Evolutionary conservation across 2,113 vertebrate genomes (phyloP).

Genomic region (Sclerurus mexicanus): DNA sequence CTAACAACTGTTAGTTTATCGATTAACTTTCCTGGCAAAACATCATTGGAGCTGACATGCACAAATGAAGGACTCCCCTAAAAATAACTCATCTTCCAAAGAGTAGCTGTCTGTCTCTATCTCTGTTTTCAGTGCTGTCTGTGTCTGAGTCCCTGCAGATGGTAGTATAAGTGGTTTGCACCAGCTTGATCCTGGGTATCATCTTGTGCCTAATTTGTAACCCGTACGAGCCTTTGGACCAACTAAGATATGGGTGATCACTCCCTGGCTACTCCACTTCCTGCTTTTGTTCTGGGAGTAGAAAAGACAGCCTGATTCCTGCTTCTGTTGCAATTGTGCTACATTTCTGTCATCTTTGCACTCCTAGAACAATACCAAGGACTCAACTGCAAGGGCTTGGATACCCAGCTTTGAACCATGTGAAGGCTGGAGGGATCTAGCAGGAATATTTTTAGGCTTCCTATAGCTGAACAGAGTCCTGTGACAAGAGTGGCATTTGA

Average conservation of each 20-base stretch:
- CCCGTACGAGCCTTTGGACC: not conserved
- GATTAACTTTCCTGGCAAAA: rapidly evolving
- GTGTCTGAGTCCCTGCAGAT: not conserved
- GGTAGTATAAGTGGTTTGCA: not conserved
- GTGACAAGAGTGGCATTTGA: not conserved
- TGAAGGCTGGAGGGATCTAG: not conserved
- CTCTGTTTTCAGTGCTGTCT: not conserved
- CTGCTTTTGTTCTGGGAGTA: not conserved
- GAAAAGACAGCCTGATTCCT: not conserved
- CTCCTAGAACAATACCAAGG: not conserved
- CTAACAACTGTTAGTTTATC: not conserved
- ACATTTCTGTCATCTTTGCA: not conserved
- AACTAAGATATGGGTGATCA: not conserved
- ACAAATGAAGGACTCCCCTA: not conserved
- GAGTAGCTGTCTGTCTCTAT: not conserved
- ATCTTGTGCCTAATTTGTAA: rapidly evolving
- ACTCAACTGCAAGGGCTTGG: rapidly evolving
- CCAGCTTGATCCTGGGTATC: not conserved
- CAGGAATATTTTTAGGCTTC: not conserved
- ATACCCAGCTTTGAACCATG: not conserved
- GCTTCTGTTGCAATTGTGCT: not conserved
- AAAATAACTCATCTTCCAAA: not conserved
- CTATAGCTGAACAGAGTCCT: not conserved
- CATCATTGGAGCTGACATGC: not conserved
- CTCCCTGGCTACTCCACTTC: not conserved